A percentile compares a stretch with the other conserved stretches of the same genome.
These are phyloP conservation scores for Eupristina koningsbergeri DNA, from an alignment of 1,140 invertebrate species.

Conservation along the genomic window DNA sequence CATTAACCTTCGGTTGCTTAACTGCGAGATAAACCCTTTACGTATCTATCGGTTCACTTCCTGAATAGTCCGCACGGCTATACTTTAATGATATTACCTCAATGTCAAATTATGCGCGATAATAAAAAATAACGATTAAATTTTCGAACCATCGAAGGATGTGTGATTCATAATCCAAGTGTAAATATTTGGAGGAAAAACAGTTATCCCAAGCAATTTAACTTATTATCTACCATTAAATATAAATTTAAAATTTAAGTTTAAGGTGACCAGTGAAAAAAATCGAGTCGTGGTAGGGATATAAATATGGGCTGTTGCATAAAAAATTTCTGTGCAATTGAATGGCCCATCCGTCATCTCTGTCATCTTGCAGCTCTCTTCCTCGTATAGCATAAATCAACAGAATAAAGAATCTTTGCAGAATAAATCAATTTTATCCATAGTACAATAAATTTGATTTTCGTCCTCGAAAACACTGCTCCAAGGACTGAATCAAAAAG, in stretches of 20 bases:
- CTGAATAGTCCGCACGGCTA: neutral
- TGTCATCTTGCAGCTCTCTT: neutral
- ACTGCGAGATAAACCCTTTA: neutral
- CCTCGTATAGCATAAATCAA: neutral
- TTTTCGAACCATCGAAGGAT: neutral
- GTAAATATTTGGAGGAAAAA: too few relatives aligned
- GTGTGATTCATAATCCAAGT: neutral
- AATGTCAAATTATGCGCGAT: neutral
- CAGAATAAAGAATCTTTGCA: conserved; percentile 33
- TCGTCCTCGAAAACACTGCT: conserved; percentile 14
- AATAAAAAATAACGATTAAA: conserved; percentile 11
- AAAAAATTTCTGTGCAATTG: too few relatives aligned
- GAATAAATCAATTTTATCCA: conserved; percentile 39
- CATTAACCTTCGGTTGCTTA: neutral
- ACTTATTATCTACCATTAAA: too few relatives aligned
- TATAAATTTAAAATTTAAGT: too few relatives aligned
- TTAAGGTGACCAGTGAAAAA: too few relatives aligned
- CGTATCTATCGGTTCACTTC: neutral
- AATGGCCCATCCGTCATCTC: neutral
- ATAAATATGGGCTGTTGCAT: too few relatives aligned
- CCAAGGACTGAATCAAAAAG: conserved; percentile 17
- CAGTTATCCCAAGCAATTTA: too few relatives aligned
- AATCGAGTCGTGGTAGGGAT: too few relatives aligned
- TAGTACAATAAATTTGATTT: conserved; percentile 33
- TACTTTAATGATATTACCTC: too few relatives aligned